Base-by-base conservation (phyloP, 2,797 vertebrate species). In the Echeneis naucrates region DNA sequence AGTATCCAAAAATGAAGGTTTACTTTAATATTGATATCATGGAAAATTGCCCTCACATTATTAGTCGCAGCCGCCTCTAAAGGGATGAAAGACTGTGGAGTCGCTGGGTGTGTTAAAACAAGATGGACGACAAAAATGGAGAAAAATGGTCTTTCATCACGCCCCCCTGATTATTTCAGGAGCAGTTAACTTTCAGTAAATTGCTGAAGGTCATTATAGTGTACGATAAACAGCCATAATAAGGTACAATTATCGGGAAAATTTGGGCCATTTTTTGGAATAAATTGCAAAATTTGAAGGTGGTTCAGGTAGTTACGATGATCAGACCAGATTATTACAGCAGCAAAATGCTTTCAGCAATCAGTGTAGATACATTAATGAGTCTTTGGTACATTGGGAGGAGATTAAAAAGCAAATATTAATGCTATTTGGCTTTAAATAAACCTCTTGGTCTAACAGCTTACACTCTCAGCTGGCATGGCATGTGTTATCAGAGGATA, bases 11-110 rank as follows among this genome's bases (percentile, higher is more conserved):
- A 64, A 77, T 59, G 17, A 77, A 77, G 81, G 38, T 83, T 82
- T 68, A 81, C 70, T 82, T 83, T 68, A 78, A 69, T 77, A 64
- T 78, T 63, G 35, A 67, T 14, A 70, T 81, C 42, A 19, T 35
- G 62, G 52, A 54, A 27, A 45, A 69, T 35, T 64, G 51, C 72
- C 71, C 56, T 44, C 51, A 26, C 48, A 50, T 8, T 13, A 77
- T 76, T 74, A 81, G 71, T 77, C 54, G 9, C 26, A 23, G 37
- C 63, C 12, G 40, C 48, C 70, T 74, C 55, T 48, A 53, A 79
- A 81, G 58, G 61, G 54, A 78, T 42, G 37, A 75, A 67, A 69
- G 35, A 35, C 50, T 50, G 42, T 62, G 44, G 54, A 81, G 64
- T 78, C 63, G 23, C 55, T 42, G 76, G 54, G 60, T 65, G 64